Base-by-base conservation (phyloP, 1,140 invertebrate genomes). In the Atta texana region DNA sequence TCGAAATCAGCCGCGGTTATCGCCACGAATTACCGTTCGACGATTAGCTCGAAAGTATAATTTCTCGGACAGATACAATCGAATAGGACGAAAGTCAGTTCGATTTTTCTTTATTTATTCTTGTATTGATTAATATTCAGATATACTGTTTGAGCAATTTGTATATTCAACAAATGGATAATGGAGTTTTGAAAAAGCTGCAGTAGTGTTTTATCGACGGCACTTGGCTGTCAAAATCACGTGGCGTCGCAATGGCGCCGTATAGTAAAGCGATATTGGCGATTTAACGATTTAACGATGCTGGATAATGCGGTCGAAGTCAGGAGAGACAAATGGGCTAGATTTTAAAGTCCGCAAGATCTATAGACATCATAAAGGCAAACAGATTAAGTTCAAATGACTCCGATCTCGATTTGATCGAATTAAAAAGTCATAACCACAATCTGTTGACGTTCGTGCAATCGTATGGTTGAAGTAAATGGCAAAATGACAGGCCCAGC, bases 401-500 rank as follows among this genome's bases (percentile, higher is more conserved):
- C 49, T 51, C 14, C 16, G 39, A 21, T 24, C 28, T 16, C 8
- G 6, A 21, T 10, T 44, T 3, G 10, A 21, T 5, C 12, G 44
- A 44, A 10, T 12, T 21, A 10, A 51, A 57, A 3, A 7, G 16
- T 24, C 6, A 24, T 72, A 21, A 75, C 7, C 44, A 16, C 59
- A 21, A 74, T 16, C 12, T 18, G 21, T 21, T 49, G 5, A 24
- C 44, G 31, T 68, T 68, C 31, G 34, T 44, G 5, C 8, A 71
- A 16, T 31, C 16, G 39, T 12, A 21, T 14, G 24, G 7, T 74
- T 61, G n/a, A 39, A 61, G n/a, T 12, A 16, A 49, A 31, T 21
- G 39, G 18, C 80, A 61, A 24, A 61, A 74, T 74, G 80, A 84
- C 28, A 61, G 59, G n/a, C 14, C 63, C 55, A 74, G 39, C 24